A percentile compares a stretch with the other conserved stretches of the same genome.
phyloP scores from a whole-genome alignment of 1,140 invertebrate genomes.

The Drosophila kanapiae region DNA sequence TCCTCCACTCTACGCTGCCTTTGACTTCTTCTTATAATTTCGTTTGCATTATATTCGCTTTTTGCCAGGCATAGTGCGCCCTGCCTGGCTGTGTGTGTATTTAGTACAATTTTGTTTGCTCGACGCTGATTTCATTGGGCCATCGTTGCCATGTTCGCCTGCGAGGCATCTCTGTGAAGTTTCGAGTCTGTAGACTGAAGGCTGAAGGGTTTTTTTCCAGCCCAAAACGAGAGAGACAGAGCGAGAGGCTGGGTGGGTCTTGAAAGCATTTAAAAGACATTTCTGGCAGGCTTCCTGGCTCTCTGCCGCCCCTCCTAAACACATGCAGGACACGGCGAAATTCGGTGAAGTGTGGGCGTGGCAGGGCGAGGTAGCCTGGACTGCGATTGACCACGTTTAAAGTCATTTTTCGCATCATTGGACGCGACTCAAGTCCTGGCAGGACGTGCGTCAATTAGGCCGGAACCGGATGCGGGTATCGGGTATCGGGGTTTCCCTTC shows the following conservation, averaged over 20 bases:
- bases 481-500: neutral
- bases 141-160: conserved; percentile 17
- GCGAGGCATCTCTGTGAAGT: conserved; percentile 35
- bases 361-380: neutral
- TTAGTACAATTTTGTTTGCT: conserved; percentile 47
- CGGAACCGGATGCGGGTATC: neutral
- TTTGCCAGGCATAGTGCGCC: conserved; percentile 14
- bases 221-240: conserved; percentile 4
- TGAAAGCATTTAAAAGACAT: conserved; percentile 42
- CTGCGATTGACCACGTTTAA: conserved; percentile 49
- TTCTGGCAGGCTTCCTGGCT: neutral
- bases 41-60: conserved; percentile 41
- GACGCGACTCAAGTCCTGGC: conserved; percentile 47
- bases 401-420: conserved; percentile 76
- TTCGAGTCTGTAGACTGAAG: neutral
- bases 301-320: neutral
- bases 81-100: conserved; percentile 16
- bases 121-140: conserved; percentile 44
- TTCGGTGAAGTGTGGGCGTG: neutral
- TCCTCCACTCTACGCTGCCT: neutral
- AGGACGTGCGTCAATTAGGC: conserved; percentile 70
- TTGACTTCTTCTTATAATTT: conserved; percentile 50
- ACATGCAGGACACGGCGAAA: conserved; percentile 16
- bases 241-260: neutral
- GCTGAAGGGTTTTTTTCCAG: conserved; percentile 36